A percentile compares a stretch with the other conserved stretches of the same genome.
These are phyloP conservation scores for Colostygia pectinataria DNA, from an alignment of 2,888 invertebrate species.

Conservation along the genomic window DNA sequence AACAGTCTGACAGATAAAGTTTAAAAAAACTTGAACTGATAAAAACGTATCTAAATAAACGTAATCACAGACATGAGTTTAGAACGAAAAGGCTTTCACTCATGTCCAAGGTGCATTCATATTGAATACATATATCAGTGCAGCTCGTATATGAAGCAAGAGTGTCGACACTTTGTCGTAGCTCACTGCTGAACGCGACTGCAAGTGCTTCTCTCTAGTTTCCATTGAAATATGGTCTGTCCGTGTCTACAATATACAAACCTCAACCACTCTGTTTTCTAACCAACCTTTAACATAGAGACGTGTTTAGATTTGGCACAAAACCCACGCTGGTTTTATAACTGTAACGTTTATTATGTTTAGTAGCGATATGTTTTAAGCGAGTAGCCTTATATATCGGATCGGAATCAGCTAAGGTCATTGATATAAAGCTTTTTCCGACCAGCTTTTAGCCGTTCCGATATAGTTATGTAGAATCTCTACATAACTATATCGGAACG, in stretches of 20 bases:
- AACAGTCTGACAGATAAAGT: too few relatives aligned
- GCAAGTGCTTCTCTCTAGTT: constrained; percentile 22
- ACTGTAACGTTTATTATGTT: too few relatives aligned
- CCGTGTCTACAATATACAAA: constrained; percentile 21
- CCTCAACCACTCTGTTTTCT: constrained; percentile 16
- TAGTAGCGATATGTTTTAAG: too few relatives aligned
- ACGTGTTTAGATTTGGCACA: constrained; percentile 16
- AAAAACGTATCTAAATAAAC: too few relatives aligned
- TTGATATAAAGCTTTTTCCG: too few relatives aligned
- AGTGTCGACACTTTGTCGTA: constrained; percentile 25
- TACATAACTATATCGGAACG: too few relatives aligned
- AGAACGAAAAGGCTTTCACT: constrained; percentile 15
- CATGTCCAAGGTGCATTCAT: constrained; percentile 10
- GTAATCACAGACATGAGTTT: not conserved
- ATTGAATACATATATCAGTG: constrained; percentile 26
- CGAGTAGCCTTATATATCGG: too few relatives aligned
- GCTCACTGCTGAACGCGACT: constrained; percentile 25
- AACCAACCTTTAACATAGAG: constrained; percentile 5
- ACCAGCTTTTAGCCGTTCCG: too few relatives aligned
- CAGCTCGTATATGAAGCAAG: constrained; percentile 25
- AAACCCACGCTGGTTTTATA: constrained; percentile 5
- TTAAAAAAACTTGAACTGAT: too few relatives aligned
- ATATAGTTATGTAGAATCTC: too few relatives aligned
- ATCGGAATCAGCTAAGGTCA: too few relatives aligned
- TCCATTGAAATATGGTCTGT: constrained; percentile 26